Evolutionary conservation across 1,140 invertebrate genomes (phyloP).

Genomic region (Psilanteris sp.): DNA sequence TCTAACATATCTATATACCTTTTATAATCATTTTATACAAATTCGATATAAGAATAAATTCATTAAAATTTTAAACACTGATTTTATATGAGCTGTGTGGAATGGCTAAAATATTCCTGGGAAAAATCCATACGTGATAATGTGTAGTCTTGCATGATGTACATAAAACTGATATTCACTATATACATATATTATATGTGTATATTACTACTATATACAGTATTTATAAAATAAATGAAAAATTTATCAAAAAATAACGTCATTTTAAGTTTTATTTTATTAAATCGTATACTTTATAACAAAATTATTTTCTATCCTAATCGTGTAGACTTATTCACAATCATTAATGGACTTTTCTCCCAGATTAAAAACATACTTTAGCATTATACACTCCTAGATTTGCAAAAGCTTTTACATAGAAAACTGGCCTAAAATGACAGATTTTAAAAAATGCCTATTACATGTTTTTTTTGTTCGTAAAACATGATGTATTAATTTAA

Average conservation of each 20-base stretch:
- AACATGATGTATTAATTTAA: constrained; percentile 2
- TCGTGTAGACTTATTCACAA: constrained; percentile 31
- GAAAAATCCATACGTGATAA: constrained; percentile 50
- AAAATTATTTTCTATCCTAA: background rate
- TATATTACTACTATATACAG: too few relatives aligned
- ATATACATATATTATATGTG: too few relatives aligned
- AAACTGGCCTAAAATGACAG: constrained; percentile 39
- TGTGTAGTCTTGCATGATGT: constrained; percentile 44
- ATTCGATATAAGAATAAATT: constrained; percentile 1
- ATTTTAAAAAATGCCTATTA: constrained; percentile 34
- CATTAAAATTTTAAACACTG: constrained; percentile 26
- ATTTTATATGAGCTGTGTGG: constrained; percentile 50
- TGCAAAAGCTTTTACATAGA: constrained; percentile 27
- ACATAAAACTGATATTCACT: too few relatives aligned
- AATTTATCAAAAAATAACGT: too few relatives aligned
- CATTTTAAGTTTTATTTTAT: too few relatives aligned
- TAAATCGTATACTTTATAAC: too few relatives aligned
- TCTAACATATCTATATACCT: constrained; percentile 48
- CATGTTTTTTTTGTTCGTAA: constrained; percentile 19
- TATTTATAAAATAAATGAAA: too few relatives aligned
- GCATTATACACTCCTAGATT: constrained; percentile 8
- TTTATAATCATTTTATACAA: constrained; percentile 53
- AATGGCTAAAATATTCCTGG: constrained; percentile 26
- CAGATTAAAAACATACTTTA: constrained; percentile 1
- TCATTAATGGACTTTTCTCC: constrained; percentile 46